Conservation (phyloP, 2,113 vertebrate genomes). For the Mixornis gularis region DNA sequence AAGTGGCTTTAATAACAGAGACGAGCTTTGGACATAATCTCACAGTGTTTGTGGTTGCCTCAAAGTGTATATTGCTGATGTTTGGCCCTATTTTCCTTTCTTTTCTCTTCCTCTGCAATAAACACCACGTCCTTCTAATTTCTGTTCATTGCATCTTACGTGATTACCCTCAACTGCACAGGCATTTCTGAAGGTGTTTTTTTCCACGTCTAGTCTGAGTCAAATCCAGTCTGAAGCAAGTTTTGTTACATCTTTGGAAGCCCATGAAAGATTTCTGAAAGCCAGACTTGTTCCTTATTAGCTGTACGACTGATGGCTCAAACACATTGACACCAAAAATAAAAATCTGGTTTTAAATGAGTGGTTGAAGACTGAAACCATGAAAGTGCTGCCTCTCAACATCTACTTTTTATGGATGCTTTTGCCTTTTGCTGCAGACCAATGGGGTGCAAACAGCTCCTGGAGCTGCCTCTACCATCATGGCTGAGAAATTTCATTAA, state of each 20-base stretch:
- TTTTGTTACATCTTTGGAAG: slow-evolving; percentile 7
- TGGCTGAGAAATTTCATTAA: not conserved
- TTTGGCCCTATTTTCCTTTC: not conserved
- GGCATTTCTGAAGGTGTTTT: not conserved
- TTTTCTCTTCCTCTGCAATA: not conserved
- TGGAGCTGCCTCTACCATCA: not conserved
- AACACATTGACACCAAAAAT: not conserved
- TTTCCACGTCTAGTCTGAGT: not conserved
- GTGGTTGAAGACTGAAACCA: not conserved
- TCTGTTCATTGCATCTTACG: not conserved
- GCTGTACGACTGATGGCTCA: not conserved
- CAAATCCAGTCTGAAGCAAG: not conserved
- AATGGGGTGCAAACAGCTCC: not conserved
- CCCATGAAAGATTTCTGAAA: not conserved
- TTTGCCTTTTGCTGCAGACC: not conserved
- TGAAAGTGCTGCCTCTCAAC: not conserved
- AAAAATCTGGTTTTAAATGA: not conserved
- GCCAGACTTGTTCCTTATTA: not conserved
- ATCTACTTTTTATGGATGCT: not conserved
- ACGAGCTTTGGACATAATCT: not conserved
- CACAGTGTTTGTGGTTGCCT: not conserved
- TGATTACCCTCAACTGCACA: not conserved
- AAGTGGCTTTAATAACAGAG: not conserved
- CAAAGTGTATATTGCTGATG: not conserved
- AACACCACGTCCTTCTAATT: not conserved